Evolutionary conservation across 1,140 invertebrate species (phyloP).

Genomic region (Nebria ingens): DNA sequence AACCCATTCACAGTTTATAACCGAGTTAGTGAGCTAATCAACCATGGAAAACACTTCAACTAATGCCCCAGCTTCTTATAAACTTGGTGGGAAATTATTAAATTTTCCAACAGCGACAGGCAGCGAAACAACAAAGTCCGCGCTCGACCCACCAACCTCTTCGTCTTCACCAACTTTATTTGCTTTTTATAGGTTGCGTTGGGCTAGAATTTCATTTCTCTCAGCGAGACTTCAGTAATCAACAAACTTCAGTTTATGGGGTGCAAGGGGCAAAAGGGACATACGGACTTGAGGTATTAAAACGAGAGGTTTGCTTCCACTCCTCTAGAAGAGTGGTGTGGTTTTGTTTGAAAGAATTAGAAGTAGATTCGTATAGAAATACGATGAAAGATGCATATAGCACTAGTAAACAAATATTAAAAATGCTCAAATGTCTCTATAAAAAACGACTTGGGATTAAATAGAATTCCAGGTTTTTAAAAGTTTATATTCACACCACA

Average conservation of each 20-base stretch:
- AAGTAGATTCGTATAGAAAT: no score
- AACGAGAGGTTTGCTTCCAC: not conserved
- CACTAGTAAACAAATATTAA: no score
- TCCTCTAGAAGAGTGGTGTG: no score
- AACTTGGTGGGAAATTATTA: constrained; percentile 4
- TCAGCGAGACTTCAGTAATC: constrained; percentile 5
- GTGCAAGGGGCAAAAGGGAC: not conserved
- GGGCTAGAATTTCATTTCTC: constrained; percentile 4
- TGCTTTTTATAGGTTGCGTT: not conserved
- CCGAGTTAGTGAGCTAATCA: constrained; percentile 2
- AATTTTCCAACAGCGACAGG: constrained; percentile 6
- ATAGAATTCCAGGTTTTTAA: no score
- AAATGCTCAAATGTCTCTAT: no score
- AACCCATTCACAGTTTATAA: constrained; percentile 7
- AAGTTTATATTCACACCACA: no score
- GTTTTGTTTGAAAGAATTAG: no score
- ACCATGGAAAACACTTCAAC: constrained; percentile 9
- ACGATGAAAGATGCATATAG: no score
- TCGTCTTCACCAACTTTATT: constrained; percentile 3
- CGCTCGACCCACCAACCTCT: not conserved
- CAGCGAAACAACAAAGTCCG: constrained; percentile 8
- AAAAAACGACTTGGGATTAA: no score
- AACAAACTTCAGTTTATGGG: constrained; percentile 5
- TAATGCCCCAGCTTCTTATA: constrained; percentile 7
- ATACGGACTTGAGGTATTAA: not conserved